Evolutionary conservation across 2,797 vertebrate genomes (phyloP).

Genomic region (Fringilla coelebs): DNA sequence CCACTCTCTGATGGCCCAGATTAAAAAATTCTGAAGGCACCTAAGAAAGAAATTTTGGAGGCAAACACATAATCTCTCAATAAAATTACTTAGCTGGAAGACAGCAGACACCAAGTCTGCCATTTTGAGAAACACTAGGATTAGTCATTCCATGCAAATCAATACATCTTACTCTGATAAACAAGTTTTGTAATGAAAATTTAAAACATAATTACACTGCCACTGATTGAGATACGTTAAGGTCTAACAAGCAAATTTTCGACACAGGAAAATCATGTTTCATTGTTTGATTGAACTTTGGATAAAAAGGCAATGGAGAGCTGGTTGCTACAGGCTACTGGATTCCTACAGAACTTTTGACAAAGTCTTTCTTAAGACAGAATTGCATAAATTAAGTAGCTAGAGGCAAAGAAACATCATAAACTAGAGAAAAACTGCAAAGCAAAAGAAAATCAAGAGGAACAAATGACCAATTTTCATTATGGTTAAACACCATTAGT

Average conservation of each 20-base stretch:
- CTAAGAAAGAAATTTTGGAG: not conserved
- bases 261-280: not conserved
- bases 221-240: not conserved
- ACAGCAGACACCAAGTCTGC: not conserved
- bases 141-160: not conserved
- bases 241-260: not conserved
- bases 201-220: not conserved
- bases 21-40: not conserved
- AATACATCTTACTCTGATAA: conserved; percentile 11
- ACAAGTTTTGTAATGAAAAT: conserved; percentile 27
- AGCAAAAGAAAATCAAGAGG: not conserved
- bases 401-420: not conserved
- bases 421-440: not conserved
- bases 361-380: conserved; percentile 2
- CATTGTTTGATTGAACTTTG: not conserved
- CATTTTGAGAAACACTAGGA: not conserved
- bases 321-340: not conserved
- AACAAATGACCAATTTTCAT: conserved; percentile 7
- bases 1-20: not conserved
- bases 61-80: not conserved
- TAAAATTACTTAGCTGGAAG: not conserved
- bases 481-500: not conserved
- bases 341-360: not conserved
- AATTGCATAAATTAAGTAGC: conserved; percentile 12
- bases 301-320: conserved; percentile 14